phyloP scores from a whole-genome alignment of 1,140 invertebrate species.

The Mycetomoellerius zeteki region DNA sequence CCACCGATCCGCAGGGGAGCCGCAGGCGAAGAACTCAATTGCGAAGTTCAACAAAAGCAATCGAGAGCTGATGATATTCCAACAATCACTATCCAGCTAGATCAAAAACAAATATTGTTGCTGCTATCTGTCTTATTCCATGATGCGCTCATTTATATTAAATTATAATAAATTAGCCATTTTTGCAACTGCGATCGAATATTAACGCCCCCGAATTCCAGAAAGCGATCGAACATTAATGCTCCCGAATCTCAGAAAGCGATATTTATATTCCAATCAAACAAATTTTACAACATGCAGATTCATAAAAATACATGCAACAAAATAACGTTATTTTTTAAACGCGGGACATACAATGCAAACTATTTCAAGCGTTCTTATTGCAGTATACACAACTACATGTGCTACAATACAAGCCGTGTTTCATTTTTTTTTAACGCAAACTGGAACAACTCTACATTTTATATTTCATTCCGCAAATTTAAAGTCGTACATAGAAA shows the following conservation, averaged over 20 bases:
- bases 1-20: conserved; percentile 47
- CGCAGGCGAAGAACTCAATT: conserved; percentile 63
- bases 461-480: conserved; percentile 34
- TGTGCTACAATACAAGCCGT: not conserved
- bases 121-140: conserved; percentile 47
- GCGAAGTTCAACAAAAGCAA: conserved; percentile 62
- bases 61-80: conserved; percentile 53
- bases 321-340: conserved; percentile 37
- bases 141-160: conserved; percentile 42
- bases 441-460: conserved; percentile 19
- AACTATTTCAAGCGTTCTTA: conserved; percentile 44
- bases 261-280: conserved; percentile 13
- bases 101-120: conserved; percentile 58
- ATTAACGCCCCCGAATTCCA: too few species aligned
- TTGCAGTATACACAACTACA: not conserved
- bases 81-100: conserved; percentile 50
- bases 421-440: conserved; percentile 36
- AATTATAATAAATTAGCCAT: conserved; percentile 27
- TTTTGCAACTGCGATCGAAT: not conserved
- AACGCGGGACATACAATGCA: not conserved
- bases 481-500: conserved; percentile 32
- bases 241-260: not conserved
- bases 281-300: not conserved
- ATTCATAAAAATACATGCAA: conserved; percentile 15
- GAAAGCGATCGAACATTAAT: too few species aligned